Base-by-base conservation (phyloP, 2,113 vertebrate species). In the Dipodomys spectabilis region DNA sequence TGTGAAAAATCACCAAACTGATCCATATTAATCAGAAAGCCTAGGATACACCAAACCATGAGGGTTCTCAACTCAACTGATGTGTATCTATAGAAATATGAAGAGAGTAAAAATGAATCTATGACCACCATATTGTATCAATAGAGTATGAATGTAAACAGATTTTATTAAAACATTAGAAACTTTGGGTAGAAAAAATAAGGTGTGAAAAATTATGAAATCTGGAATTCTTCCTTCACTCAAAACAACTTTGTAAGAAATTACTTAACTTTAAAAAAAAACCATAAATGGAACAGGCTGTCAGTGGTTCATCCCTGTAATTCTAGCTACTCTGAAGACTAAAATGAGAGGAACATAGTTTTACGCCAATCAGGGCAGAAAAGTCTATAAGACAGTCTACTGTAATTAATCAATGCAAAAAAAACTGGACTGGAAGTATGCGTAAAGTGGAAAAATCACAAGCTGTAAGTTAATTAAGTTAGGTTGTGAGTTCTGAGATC, bases 161-260 rank as follows among this genome's bases (percentile, higher is more conserved):
- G 20, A 69, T 75, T 87, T 88, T 30, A 81, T 83, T 80, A 72
- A 88, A 92, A 82, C 0, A 78, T 60, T 73, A 79, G 75, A 62
- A 35, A 79, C 69, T 7, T 23, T 74, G 82, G 20, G 23, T 45
- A 11, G 30, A 57, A 82, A 95, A 88, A 35, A 85, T 62, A 90
- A 86, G 28, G 12, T n/a, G 3, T 79, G 11, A 79, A 82, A 96
- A 93, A 49, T 49, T 77, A 65, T 64, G 71, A 1, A n/a, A 87
- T 8, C 27, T 86, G 23, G 91, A 11, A 15, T 16, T 89, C 83
- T 95, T 49, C 12, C 13, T 94, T 35, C 7, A 32, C 83, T 86
- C 39, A 82, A 45, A 90, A 67, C 57, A 75, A 6, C 18, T 92
- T 86, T 92, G 35, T 75, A 90, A 93, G 28, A 71, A 71, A 84